Percentiles rank a stretch among this genome's conserved stretches.
Evolutionary conservation across 1,140 invertebrate genomes (phyloP).

Genomic region (Drosophila funebris): DNA sequence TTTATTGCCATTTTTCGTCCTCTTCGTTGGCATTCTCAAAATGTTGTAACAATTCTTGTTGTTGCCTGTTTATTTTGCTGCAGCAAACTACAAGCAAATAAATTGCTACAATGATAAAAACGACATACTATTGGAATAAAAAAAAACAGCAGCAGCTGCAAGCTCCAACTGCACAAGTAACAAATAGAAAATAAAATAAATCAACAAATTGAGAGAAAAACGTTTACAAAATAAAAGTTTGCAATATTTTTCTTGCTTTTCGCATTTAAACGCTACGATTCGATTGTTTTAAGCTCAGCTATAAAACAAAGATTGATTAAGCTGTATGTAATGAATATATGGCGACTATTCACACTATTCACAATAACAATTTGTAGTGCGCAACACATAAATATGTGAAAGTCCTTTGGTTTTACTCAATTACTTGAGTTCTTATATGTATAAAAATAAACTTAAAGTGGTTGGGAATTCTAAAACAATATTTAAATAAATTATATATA

Average conservation of each 20-base stretch:
- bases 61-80: slow-evolving; percentile 17
- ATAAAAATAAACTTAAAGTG: background rate
- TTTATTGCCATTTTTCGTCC: slow-evolving; percentile 61
- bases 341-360: background rate
- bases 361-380: background rate
- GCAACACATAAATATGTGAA: background rate
- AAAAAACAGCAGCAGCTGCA: background rate
- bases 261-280: slow-evolving; percentile 35
- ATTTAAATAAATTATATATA: background rate
- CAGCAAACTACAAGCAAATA: slow-evolving; percentile 63
- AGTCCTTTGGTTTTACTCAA: no score
- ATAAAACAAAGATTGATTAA: slow-evolving; percentile 6
- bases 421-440: no score
- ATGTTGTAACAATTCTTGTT: slow-evolving; percentile 46
- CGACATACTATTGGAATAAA: background rate
- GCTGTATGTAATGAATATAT: background rate
- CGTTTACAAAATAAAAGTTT: slow-evolving; percentile 19
- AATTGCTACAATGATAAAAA: slow-evolving; percentile 57
- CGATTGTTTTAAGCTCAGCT: slow-evolving; percentile 49
- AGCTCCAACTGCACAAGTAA: background rate
- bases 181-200: slow-evolving; percentile 2
- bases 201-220: background rate
- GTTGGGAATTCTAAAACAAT: background rate
- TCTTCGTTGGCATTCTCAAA: slow-evolving; percentile 59
- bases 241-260: slow-evolving; percentile 22